Evolutionary conservation across 2,113 vertebrate genomes (phyloP).

Genomic region (Corvus cornix): DNA sequence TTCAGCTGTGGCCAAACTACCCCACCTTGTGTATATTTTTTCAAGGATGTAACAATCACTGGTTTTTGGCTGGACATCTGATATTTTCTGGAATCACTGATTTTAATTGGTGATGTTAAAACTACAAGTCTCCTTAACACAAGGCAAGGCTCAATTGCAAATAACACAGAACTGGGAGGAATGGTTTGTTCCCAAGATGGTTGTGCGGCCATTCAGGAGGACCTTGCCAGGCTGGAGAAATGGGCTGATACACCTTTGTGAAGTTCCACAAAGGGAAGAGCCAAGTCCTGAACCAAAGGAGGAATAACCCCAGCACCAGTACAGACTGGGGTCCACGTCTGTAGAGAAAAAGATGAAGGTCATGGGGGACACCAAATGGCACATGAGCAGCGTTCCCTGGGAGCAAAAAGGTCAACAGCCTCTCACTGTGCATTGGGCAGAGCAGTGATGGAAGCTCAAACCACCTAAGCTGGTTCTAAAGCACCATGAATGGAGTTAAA

Average conservation of each 20-base stretch:
- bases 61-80: background rate
- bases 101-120: background rate
- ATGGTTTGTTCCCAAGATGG: background rate
- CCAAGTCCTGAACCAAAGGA: background rate
- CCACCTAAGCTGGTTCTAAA: background rate
- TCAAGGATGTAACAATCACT: background rate
- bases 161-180: background rate
- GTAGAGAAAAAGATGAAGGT: background rate
- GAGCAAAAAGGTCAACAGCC: background rate
- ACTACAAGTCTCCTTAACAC: background rate
- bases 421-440: fast-evolving
- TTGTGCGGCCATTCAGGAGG: background rate
- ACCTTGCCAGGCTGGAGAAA: background rate
- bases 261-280: background rate
- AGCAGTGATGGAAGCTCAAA: background rate
- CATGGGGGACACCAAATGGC: background rate
- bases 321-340: background rate
- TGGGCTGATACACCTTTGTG: background rate
- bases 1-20: background rate
- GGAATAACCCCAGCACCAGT: background rate
- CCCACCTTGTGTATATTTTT: background rate
- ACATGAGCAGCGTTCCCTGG: fast-evolving
- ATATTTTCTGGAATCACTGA: background rate
- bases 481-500: background rate
- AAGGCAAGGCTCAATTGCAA: background rate